Base-by-base conservation (phyloP, 2,888 invertebrate species). In the Mylabris sibirica region DNA sequence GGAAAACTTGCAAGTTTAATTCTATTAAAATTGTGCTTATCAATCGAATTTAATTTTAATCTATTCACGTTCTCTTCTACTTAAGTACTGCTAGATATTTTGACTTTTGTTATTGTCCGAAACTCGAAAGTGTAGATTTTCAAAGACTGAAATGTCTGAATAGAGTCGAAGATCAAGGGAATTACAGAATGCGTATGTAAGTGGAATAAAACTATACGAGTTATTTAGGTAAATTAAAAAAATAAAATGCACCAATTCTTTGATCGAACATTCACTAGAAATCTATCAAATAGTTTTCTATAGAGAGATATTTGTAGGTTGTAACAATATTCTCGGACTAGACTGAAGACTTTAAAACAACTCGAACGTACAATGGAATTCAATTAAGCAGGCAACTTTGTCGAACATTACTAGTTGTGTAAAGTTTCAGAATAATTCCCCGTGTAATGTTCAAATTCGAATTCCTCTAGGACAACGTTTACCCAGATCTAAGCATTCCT, bases 291-390 rank as follows among this genome's bases (percentile, higher is more conserved):
- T 12, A 38, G 41, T 44, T 17, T 44, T 44, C 4, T 17, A 17
- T n/a, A n/a, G n/a, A n/a, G 5, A 17, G 8, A 49, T 49, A 49
- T 49, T 49, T 20, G 8, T 20, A 20, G 17, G 9, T 49, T 72
- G 66, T 65, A 73, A 75, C 67, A 63, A 67, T 69, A 72, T 69
- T 67, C 63, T 71, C 68, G 57, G 66, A 66, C 57, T 11, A 14
- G 72, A 71, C 71, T 68, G 70, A 73, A 63, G 57, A 76, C 75
- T 78, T 77, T 79, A 78, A 79, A 81, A 80, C 79, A 78, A 81
- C 78, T 81, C 79, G 77, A 80, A 80, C 80, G 78, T 80, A 81
- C 80, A 82, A 80, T 80, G 80, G 82, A 81, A 82, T 82, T 81
- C 80, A 82, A 82, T 82, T 81, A 82, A 80, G 79, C 78, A 79